These are phyloP conservation scores for Phrynocephalus vlangalii DNA, from an alignment of 2,797 vertebrate species.

Conservation along the genomic window DNA sequence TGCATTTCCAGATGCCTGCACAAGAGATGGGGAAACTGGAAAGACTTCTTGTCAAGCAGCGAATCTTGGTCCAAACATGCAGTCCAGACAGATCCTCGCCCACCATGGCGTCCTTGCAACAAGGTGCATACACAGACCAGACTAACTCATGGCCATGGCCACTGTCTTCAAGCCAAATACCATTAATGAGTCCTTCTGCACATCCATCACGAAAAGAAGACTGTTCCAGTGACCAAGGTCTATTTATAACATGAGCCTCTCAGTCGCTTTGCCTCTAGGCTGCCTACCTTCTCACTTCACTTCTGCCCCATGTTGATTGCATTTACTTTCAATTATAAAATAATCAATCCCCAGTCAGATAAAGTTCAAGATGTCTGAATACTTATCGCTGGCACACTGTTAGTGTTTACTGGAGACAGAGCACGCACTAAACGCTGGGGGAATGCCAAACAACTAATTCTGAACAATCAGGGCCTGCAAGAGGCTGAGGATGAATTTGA, in stretches of 20 bases:
- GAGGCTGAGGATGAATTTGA: not conserved
- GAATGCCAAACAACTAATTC: constrained; percentile 39
- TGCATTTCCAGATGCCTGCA: not conserved
- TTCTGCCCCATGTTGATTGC: not conserved
- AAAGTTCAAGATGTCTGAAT: constrained; percentile 45
- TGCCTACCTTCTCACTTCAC: not conserved
- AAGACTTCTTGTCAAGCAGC: not conserved
- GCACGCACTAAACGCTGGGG: constrained; percentile 38
- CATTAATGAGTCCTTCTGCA: not conserved
- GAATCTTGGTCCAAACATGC: not conserved
- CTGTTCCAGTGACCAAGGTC: not conserved
- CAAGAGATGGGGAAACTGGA: not conserved
- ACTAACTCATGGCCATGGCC: not conserved
- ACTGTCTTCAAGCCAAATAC: constrained; percentile 10
- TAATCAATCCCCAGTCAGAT: constrained; percentile 35
- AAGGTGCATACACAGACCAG: not conserved
- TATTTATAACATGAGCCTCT: constrained; percentile 19
- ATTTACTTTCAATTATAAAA: constrained; percentile 49
- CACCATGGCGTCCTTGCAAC: not conserved
- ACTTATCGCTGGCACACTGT: constrained; percentile 37
- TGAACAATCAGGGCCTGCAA: constrained; percentile 39
- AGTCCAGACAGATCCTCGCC: not conserved
- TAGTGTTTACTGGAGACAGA: constrained; percentile 20
- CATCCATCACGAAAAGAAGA: constrained; percentile 16
- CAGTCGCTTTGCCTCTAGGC: not conserved